Conservation (phyloP, 1,140 invertebrate genomes). For the Ladona fulva region DNA sequence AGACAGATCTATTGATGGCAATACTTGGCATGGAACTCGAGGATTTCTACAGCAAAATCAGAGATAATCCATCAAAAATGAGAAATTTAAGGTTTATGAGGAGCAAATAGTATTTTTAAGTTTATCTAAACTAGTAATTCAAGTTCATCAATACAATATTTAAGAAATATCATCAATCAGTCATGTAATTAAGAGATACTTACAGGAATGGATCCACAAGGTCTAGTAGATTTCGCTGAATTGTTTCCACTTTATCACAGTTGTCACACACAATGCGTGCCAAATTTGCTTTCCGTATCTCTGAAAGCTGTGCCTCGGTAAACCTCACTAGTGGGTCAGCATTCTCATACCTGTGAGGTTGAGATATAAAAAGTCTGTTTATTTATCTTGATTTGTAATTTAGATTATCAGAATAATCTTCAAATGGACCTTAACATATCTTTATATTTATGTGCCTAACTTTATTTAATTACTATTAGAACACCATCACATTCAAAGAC, state of each 20-base stretch:
- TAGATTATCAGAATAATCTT: too few species aligned
- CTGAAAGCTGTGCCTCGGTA: slow-evolving; percentile 39
- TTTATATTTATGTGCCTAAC: too few species aligned
- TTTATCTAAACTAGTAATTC: background rate
- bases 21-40: slow-evolving; percentile 36
- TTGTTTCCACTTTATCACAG: slow-evolving; percentile 33
- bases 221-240: slow-evolving; percentile 35
- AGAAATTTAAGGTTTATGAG: background rate
- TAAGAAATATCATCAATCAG: background rate
- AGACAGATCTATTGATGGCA: slow-evolving; percentile 38
- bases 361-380: background rate
- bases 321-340: slow-evolving; percentile 42
- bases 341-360: slow-evolving; percentile 38
- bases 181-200: slow-evolving; percentile 21
- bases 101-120: background rate
- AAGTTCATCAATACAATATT: background rate
- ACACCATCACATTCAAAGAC: too few species aligned
- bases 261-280: slow-evolving; percentile 39
- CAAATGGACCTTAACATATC: too few species aligned
- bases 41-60: slow-evolving; percentile 37
- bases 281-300: slow-evolving; percentile 36
- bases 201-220: slow-evolving; percentile 42
- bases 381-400: background rate
- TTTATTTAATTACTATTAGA: too few species aligned
- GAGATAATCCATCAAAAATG: background rate